Evolutionary conservation across 2,797 vertebrate species (phyloP), one percentile per base, ranked within the genome.

Genomic region (Rhincodon typus): DNA sequence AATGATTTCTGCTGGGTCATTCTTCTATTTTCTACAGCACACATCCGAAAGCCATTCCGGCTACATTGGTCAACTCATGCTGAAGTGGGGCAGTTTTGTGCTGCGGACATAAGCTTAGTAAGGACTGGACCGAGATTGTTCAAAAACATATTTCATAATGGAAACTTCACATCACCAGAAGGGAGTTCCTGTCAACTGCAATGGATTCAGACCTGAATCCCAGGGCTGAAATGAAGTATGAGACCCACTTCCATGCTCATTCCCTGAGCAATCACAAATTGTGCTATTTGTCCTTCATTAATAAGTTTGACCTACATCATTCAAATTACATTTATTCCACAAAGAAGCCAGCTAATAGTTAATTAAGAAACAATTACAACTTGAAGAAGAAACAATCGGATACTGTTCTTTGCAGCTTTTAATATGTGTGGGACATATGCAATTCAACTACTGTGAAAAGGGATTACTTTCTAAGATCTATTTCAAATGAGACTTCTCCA

Each of bases 381-480:
- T 93, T 93, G 90, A 93, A 93, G 66, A 67, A 93, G 66, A 42
- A 93, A 93, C 62, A 93, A 69, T 25, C 19, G 38, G 21, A 38
- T 66, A 69, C 66, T 93, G 90, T 93, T 93, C 66, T 93, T 23
- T 13, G 66, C 38, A 23, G 90, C 90, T 93, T 93, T 69, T 42
- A 93, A 42, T 93, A 46, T 67, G 90, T 93, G 62, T 27, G 66
- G 90, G 90, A 93, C 90, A 93, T 69, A 66, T 69, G 90, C 90
- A 93, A 93, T 93, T 93, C 66, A 93, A 93, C 90, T 42, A 67
- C 90, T 38, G 90, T 10, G 66, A 67, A 69, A 93, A 38, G 66
- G 90, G 90, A 93, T 93, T 93, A 93, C 66, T 93, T 93, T 69
- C 90, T 13, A 93, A 93, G 38, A 93, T 23, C n/a, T n/a, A n/a